Evolutionary conservation across 2,797 vertebrate genomes (phyloP).

Genomic region (Eurystomus glaucurus): DNA sequence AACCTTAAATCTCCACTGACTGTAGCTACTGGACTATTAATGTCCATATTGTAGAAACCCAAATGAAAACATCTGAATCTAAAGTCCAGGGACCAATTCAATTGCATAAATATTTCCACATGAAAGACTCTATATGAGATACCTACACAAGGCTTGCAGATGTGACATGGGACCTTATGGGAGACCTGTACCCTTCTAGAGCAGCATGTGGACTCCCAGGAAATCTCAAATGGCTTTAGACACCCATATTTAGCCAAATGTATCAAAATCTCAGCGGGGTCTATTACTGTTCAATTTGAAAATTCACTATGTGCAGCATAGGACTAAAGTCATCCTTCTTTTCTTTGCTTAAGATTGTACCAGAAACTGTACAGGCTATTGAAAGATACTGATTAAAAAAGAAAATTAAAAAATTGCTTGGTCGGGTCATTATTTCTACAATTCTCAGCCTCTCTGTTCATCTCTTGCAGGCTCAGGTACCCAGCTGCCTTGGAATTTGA

Average conservation of each 20-base stretch:
- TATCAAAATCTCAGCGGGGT: background rate
- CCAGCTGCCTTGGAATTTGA: conserved; percentile 7
- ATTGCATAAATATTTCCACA: background rate
- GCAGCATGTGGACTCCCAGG: background rate
- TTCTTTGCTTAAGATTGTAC: background rate
- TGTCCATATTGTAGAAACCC: background rate
- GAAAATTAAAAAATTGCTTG: background rate
- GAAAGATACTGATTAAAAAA: background rate
- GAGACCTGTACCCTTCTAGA: background rate
- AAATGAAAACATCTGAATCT: background rate
- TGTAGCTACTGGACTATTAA: background rate
- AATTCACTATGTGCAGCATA: background rate
- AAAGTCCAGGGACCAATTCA: background rate
- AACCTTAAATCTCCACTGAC: background rate
- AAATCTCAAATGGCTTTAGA: background rate
- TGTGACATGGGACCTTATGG: background rate
- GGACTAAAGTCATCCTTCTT: background rate
- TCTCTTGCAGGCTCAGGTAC: background rate
- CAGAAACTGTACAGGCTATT: background rate
- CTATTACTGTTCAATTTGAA: background rate
- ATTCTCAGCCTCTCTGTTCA: background rate
- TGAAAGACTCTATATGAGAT: background rate
- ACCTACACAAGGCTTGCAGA: background rate
- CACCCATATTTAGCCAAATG: background rate
- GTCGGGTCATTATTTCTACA: background rate